A percentile compares a stretch with the other conserved stretches of the same genome.
These are phyloP conservation scores for Neocloeon triangulifer DNA, from an alignment of 1,140 invertebrate genomes.

Conservation along the genomic window DNA sequence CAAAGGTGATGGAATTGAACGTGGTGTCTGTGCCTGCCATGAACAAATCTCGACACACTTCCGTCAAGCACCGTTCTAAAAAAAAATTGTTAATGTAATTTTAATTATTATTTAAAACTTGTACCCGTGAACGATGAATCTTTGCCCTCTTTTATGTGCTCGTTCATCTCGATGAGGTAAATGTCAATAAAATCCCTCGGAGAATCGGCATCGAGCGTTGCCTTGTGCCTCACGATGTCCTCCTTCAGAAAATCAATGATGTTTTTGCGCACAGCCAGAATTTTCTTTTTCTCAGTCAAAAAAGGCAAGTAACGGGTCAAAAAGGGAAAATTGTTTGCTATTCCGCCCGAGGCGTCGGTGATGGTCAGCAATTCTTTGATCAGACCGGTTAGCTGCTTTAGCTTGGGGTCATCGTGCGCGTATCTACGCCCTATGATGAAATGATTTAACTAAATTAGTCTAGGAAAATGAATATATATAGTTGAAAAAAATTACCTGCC, in stretches of 20 bases:
- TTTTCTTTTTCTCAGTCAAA: neutral
- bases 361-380: neutral
- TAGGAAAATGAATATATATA: no score
- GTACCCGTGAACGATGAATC: neutral
- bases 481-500: no score
- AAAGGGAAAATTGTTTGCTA: neutral
- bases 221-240: slow-evolving; percentile 29
- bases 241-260: slow-evolving; percentile 14
- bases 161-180: slow-evolving; percentile 32
- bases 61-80: slow-evolving; percentile 34
- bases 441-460: no score
- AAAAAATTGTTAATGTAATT: slow-evolving; percentile 10
- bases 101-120: neutral
- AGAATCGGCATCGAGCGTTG: slow-evolving; percentile 20
- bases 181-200: slow-evolving; percentile 45
- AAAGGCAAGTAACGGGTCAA: neutral
- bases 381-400: neutral
- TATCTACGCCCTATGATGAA: no score
- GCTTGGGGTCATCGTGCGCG: neutral
- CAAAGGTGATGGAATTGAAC: slow-evolving; percentile 32
- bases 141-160: slow-evolving; percentile 5
- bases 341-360: neutral
- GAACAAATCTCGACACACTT: slow-evolving; percentile 41
- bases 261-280: neutral
- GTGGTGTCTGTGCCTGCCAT: slow-evolving; percentile 48